Evolutionary conservation across 1,140 invertebrate species (phyloP).

Genomic region (Brevipalpus yothersi): DNA sequence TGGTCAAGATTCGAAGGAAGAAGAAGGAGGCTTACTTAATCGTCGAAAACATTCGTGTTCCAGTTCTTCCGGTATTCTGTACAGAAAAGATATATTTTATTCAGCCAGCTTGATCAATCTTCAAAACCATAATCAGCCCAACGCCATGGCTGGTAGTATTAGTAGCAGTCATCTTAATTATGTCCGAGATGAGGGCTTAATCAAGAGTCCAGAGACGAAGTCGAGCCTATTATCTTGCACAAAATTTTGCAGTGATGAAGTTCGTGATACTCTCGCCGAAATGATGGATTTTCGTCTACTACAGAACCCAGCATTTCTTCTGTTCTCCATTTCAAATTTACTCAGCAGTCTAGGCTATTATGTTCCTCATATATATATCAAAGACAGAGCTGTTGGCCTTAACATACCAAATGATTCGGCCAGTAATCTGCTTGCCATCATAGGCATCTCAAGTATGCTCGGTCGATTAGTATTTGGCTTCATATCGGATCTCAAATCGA

Average conservation of each 20-base stretch:
- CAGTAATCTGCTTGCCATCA: slow-evolving; percentile 41
- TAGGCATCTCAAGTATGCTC: slow-evolving; percentile 64
- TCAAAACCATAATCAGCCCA: too few species aligned
- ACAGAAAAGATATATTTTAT: slow-evolving; percentile 62
- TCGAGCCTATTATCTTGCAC: too few species aligned
- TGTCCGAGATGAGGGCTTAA: too few species aligned
- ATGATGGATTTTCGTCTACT: slow-evolving; percentile 65
- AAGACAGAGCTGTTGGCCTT: slow-evolving; percentile 33
- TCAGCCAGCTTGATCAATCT: slow-evolving; percentile 22
- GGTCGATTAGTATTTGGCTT: slow-evolving; percentile 62
- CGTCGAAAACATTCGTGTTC: background rate
- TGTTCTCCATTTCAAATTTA: slow-evolving; percentile 80
- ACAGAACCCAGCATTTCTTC: slow-evolving; percentile 56
- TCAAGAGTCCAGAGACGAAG: too few species aligned
- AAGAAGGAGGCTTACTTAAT: background rate
- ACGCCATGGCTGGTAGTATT: too few species aligned
- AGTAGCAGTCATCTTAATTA: too few species aligned
- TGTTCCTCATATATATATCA: slow-evolving; percentile 65
- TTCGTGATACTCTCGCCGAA: slow-evolving; percentile 38
- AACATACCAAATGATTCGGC: slow-evolving; percentile 27
- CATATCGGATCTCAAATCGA: slow-evolving; percentile 57
- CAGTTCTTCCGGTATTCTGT: slow-evolving; percentile 23
- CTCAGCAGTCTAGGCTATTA: slow-evolving; percentile 89
- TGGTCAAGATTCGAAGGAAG: background rate
- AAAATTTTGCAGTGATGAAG: slow-evolving; percentile 18